A percentile compares a stretch with the other conserved stretches of the same genome.
These are phyloP conservation scores for Anagyrus pseudococci DNA, from an alignment of 2,888 invertebrate species.

Conservation along the genomic window DNA sequence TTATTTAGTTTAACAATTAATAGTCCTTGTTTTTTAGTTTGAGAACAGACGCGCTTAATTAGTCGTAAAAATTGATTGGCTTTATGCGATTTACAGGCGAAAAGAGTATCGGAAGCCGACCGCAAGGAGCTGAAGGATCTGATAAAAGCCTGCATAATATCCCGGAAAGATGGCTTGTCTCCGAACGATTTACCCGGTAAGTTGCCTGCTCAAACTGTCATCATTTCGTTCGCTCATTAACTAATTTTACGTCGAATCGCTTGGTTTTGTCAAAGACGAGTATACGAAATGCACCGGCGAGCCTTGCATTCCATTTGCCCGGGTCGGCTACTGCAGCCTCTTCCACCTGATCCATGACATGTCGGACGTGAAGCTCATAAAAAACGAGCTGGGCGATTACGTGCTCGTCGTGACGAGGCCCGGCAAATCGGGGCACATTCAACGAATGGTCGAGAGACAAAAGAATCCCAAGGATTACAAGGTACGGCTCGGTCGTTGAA, in stretches of 20 bases:
- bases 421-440: conserved; percentile 6
- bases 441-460: neutral
- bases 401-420: conserved; percentile 3
- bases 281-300: conserved; percentile 2
- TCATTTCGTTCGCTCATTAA: neutral
- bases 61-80: too few relatives aligned
- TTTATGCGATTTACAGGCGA: too few relatives aligned
- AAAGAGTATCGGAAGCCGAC: too few relatives aligned
- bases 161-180: conserved; percentile 8
- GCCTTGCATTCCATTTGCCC: conserved; percentile 9
- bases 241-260: neutral
- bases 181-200: neutral
- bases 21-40: too few relatives aligned
- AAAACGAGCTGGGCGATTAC: neutral
- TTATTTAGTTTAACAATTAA: too few relatives aligned
- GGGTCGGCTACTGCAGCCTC: conserved; percentile 19
- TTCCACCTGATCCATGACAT: conserved; percentile 14
- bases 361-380: conserved; percentile 1
- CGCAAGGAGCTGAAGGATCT: too few relatives aligned
- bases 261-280: neutral
- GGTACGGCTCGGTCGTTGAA: neutral
- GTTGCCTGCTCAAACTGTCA: too few relatives aligned
- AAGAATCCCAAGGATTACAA: neutral
- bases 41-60: too few relatives aligned
- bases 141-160: neutral